phyloP scores from a whole-genome alignment of 2,797 vertebrate genomes.

The Choloepus didactylus region DNA sequence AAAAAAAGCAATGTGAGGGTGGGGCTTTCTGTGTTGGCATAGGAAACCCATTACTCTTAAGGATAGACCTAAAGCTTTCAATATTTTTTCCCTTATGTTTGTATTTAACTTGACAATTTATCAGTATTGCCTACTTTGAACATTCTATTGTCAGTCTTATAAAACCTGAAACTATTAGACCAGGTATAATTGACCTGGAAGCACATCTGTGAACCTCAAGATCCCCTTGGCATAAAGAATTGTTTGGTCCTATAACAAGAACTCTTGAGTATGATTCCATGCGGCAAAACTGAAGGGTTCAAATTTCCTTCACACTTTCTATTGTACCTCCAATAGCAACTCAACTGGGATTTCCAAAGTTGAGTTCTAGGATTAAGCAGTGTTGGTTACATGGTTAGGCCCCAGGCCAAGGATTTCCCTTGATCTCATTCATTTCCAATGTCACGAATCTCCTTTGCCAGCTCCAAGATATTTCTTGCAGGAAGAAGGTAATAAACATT shows the following conservation, averaged over 20 bases:
- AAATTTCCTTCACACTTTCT: background rate
- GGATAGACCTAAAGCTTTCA: background rate
- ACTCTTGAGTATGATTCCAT: background rate
- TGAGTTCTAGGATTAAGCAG: background rate
- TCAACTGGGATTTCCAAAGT: background rate
- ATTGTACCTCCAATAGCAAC: fast-evolving
- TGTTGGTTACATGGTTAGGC: no score
- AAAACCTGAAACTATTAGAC: background rate
- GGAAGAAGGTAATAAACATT: background rate
- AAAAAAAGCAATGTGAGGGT: background rate
- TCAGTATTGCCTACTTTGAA: background rate
- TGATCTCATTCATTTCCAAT: background rate
- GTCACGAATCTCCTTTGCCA: background rate
- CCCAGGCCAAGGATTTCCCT: background rate
- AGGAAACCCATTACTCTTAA: background rate
- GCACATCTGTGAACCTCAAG: background rate
- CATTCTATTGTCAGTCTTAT: background rate
- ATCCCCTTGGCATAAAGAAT: background rate
- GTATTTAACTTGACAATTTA: background rate
- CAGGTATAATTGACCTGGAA: background rate
- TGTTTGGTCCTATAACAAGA: background rate
- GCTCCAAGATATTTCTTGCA: background rate
- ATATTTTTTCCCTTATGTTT: background rate
- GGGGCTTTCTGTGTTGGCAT: background rate
- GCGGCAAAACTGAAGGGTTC: background rate